A percentile compares a stretch with the other conserved stretches of the same genome.
Conservation (phyloP, 1,140 invertebrate genomes). For the Hypsibius dujardini region DNA sequence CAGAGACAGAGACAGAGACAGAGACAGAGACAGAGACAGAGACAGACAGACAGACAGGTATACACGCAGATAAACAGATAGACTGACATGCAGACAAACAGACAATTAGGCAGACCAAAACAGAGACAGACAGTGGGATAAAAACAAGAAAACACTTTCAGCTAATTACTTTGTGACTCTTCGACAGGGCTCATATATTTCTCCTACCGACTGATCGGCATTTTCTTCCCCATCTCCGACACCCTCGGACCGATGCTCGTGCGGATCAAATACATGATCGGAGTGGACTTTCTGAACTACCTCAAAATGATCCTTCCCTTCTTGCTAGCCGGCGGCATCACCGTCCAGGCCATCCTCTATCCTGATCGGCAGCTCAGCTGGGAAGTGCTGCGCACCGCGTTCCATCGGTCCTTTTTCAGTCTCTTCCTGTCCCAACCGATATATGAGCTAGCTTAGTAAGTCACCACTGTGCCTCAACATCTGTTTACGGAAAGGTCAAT, state of each 20-base stretch:
- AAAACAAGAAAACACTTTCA: too few relatives aligned
- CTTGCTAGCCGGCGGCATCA: conserved; percentile 33
- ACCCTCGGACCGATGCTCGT: conserved; percentile 35
- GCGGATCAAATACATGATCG: conserved; percentile 32
- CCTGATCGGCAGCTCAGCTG: conserved; percentile 31
- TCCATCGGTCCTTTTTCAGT: conserved; percentile 32
- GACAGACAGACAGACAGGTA: too few relatives aligned
- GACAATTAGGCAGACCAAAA: too few relatives aligned
- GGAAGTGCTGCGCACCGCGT: conserved; percentile 29
- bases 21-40: too few relatives aligned
- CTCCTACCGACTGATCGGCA: conserved; percentile 33
- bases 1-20: too few relatives aligned
- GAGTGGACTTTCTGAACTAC: conserved; percentile 34
- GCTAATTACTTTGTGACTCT: background rate
- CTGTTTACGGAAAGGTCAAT: too few relatives aligned
- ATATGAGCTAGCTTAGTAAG: conserved; percentile 27
- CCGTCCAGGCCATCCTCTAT: conserved; percentile 35
- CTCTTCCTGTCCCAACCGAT: conserved; percentile 33
- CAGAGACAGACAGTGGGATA: too few relatives aligned
- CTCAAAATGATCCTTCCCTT: conserved; percentile 34
- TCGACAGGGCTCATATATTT: conserved; percentile 32
- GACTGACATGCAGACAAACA: too few relatives aligned
- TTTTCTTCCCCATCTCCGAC: conserved; percentile 34
- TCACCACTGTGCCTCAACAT: background rate
- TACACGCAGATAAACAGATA: too few relatives aligned